Conservation (phyloP, 2,888 invertebrate genomes). For the Melangyna quadrimaculata region DNA sequence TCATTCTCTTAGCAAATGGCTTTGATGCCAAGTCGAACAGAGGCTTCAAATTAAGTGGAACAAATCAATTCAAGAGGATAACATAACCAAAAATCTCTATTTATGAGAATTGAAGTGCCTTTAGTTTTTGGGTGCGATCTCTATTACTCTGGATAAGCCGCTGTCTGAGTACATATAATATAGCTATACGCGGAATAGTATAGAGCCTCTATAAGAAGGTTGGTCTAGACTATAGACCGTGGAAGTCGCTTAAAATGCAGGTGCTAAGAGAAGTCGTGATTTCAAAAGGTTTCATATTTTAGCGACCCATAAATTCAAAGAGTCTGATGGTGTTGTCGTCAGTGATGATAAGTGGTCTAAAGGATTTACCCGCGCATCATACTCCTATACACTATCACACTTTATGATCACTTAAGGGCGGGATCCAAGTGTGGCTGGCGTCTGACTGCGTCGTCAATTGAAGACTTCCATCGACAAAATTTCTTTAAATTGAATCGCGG, state of each 20-base stretch:
- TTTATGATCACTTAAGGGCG: conserved; percentile 54
- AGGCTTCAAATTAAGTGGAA: conserved; percentile 70
- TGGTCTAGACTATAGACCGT: conserved; percentile 2
- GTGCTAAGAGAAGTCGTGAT: conserved; percentile 32
- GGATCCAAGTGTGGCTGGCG: conserved; percentile 31
- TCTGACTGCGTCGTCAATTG: conserved; percentile 57
- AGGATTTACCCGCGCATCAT: conserved; percentile 39
- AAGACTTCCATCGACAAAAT: conserved; percentile 45
- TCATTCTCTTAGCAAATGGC: conserved; percentile 3
- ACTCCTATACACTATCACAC: conserved; percentile 15
- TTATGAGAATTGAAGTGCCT: conserved; percentile 34
- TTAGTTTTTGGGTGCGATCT: conserved; percentile 65
- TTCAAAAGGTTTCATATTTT: conserved; percentile 44
- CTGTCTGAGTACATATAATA: background rate
- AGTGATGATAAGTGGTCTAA: conserved; percentile 55
- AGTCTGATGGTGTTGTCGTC: conserved; percentile 29
- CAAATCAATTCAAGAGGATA: conserved; percentile 60
- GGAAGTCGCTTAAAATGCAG: conserved; percentile 35
- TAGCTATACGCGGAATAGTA: background rate
- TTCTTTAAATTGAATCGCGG: conserved; percentile 51
- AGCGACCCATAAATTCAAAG: conserved; percentile 55
- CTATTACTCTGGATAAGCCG: conserved; percentile 64
- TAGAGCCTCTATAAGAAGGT: background rate
- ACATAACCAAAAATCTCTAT: conserved; percentile 68
- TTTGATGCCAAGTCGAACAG: conserved; percentile 40